These are phyloP conservation scores for Erpetoichthys calabaricus DNA, from an alignment of 2,797 vertebrate genomes.

Conservation along the genomic window DNA sequence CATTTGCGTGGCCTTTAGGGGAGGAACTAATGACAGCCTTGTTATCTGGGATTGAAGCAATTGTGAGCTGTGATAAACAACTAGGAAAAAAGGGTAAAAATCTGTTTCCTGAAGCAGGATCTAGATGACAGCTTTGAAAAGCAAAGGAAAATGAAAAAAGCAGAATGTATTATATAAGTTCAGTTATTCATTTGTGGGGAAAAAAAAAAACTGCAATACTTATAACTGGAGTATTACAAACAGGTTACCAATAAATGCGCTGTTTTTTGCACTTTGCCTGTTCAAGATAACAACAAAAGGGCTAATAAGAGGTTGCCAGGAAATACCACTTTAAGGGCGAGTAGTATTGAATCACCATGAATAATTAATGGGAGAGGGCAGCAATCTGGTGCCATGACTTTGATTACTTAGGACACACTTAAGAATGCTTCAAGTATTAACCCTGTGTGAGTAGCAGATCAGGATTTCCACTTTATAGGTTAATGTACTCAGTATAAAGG, in stretches of 20 bases:
- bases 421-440: not conserved
- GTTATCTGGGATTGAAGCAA: conserved; percentile 27
- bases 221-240: too few relatives aligned
- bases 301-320: conserved; percentile 9
- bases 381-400: conserved; percentile 45
- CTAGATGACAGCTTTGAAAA: conserved; percentile 12
- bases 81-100: conserved; percentile 5
- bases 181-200: too few relatives aligned
- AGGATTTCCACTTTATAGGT: too few relatives aligned
- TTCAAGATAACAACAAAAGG: not conserved
- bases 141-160: conserved; percentile 15
- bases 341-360: conserved; percentile 45
- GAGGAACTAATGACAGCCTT: conserved; percentile 33
- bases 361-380: conserved; percentile 58
- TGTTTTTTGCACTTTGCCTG: not conserved
- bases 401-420: conserved; percentile 50
- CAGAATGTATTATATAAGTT: conserved; percentile 11
- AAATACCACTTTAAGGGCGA: conserved; percentile 12
- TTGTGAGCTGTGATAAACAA: conserved; percentile 34
- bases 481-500: too few relatives aligned
- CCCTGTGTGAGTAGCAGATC: too few relatives aligned
- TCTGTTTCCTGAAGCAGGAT: conserved; percentile 2
- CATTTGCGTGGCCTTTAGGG: conserved; percentile 24
- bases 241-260: not conserved
- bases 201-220: too few relatives aligned